phyloP scores from a whole-genome alignment of 1,140 invertebrate genomes.

The Dendrolimus kikuchii region DNA sequence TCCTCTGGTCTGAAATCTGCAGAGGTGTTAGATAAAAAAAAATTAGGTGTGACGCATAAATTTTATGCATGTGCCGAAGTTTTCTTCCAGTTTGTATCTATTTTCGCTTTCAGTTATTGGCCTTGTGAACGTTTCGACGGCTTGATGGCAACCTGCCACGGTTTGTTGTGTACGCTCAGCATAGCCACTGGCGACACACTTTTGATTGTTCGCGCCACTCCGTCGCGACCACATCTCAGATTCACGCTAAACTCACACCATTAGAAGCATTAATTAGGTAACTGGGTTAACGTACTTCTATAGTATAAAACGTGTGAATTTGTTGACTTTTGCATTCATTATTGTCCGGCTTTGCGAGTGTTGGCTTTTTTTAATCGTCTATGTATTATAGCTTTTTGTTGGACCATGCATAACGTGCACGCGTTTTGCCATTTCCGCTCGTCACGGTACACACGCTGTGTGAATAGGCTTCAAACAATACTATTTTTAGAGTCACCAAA shows the following conservation, averaged over 20 bases:
- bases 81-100: slow-evolving; percentile 40
- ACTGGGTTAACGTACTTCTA: slow-evolving; percentile 59
- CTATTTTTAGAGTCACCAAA: slow-evolving; percentile 46
- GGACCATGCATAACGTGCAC: slow-evolving; percentile 29
- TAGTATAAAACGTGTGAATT: slow-evolving; percentile 50
- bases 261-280: slow-evolving; percentile 55
- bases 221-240: slow-evolving; percentile 18
- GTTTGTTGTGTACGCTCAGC: slow-evolving; percentile 41
- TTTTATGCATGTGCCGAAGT: slow-evolving; percentile 15
- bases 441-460: slow-evolving; percentile 49
- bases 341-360: slow-evolving; percentile 15
- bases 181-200: slow-evolving; percentile 38
- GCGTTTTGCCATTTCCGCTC: slow-evolving; percentile 50
- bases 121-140: slow-evolving; percentile 50
- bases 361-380: slow-evolving; percentile 17
- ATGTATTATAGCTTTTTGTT: slow-evolving; percentile 4
- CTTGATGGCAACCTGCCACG: slow-evolving; percentile 53
- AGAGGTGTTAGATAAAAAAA: neutral
- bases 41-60: neutral
- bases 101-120: slow-evolving; percentile 58
- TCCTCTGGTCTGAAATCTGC: no score
- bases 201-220: slow-evolving; percentile 26
- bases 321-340: slow-evolving; percentile 8
- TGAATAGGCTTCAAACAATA: slow-evolving; percentile 55
- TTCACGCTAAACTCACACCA: slow-evolving; percentile 33